Evolutionary conservation across 2,797 vertebrate genomes (phyloP).

Genomic region (Smutsia temminckii): DNA sequence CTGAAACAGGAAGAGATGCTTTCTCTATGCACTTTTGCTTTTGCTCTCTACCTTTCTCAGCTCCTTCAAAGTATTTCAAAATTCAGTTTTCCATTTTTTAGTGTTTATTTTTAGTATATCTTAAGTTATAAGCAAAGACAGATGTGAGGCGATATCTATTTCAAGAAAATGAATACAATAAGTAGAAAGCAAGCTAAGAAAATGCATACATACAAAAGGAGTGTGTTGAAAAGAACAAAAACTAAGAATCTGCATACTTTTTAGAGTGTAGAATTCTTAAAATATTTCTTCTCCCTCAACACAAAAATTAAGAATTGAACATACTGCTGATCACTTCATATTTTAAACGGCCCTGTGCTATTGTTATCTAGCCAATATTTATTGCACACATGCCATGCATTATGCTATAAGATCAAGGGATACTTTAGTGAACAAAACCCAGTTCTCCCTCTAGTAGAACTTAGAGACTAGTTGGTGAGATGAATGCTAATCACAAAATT

Average conservation of each 20-base stretch:
- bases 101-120: neutral
- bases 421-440: neutral
- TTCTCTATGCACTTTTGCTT: neutral
- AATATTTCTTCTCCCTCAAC: neutral
- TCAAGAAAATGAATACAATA: neutral
- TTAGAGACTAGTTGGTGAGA: neutral
- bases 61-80: constrained; percentile 15
- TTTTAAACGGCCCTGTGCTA: neutral
- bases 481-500: neutral
- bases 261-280: neutral
- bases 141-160: neutral
- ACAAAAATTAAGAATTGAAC: neutral
- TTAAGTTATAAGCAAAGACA: neutral
- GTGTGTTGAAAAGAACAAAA: constrained; percentile 4
- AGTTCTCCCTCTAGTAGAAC: neutral
- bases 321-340: neutral
- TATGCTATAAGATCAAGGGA: neutral
- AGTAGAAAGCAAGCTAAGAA: neutral
- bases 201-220: neutral
- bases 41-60: neutral
- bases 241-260: neutral
- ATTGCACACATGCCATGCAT: neutral
- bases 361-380: neutral
- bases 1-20: constrained; percentile 26
- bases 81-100: neutral